Conservation (phyloP, 2,113 vertebrate genomes). For the Lagopus leucura region DNA sequence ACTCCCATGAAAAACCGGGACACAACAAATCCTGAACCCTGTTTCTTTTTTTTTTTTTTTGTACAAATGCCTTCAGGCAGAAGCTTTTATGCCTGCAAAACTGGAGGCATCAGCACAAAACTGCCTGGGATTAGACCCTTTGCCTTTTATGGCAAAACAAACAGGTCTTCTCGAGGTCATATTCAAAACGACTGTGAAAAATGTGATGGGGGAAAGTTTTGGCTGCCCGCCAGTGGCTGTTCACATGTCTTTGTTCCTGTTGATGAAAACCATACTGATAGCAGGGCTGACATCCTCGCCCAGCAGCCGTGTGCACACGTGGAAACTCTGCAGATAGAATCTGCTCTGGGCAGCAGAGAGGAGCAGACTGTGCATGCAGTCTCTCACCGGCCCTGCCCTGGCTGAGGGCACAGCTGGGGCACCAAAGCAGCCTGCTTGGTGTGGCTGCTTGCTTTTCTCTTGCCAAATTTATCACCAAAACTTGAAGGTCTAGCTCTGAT, state of each 20-base stretch:
- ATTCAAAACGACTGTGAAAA: constrained; percentile 70
- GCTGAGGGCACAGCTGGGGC: background rate
- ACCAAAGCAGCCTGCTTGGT: background rate
- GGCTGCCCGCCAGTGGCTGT: constrained; percentile 32
- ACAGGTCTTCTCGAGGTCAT: constrained; percentile 68
- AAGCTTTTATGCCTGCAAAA: constrained; percentile 46
- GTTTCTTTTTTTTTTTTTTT: background rate
- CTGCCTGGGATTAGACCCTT: constrained; percentile 49
- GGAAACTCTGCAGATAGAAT: background rate
- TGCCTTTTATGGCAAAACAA: constrained; percentile 69
- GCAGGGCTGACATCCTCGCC: constrained; percentile 16
- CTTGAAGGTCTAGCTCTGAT: background rate
- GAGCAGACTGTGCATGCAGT: background rate
- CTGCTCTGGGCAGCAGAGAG: background rate
- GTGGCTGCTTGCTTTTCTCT: background rate
- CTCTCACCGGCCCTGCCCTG: background rate
- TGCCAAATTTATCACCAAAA: background rate
- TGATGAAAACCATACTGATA: constrained; percentile 71
- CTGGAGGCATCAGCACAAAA: constrained; percentile 58
- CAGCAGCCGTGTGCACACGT: background rate
- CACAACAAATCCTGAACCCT: background rate
- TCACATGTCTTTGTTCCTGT: constrained; percentile 63
- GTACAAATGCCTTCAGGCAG: constrained; percentile 21
- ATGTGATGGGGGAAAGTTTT: constrained; percentile 49
- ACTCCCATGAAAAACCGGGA: background rate